Conservation (phyloP, 2,113 vertebrate genomes). For the Petrocephalus microphthalmus region DNA sequence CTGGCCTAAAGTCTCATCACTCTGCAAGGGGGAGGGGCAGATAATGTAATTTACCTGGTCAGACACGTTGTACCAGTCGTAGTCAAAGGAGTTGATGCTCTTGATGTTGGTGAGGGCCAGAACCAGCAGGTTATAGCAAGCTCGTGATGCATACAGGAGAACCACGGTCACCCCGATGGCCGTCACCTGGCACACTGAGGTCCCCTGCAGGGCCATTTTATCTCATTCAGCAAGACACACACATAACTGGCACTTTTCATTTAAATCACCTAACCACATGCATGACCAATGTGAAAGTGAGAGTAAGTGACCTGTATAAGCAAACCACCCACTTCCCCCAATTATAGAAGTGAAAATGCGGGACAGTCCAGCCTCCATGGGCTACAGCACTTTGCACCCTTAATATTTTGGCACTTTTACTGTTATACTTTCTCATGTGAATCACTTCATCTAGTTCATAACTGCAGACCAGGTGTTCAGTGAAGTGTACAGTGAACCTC, state of each 20-base stretch:
- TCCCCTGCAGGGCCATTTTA: conserved; percentile 66
- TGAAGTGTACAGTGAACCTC: background rate
- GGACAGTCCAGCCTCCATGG: background rate
- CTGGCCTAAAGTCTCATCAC: background rate
- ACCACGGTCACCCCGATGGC: conserved; percentile 80
- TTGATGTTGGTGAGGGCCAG: conserved; percentile 75
- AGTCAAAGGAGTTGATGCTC: conserved; percentile 84
- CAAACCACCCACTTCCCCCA: background rate
- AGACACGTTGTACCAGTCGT: conserved; percentile 98
- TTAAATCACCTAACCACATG: background rate
- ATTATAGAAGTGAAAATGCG: background rate
- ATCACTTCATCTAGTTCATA: too few species aligned
- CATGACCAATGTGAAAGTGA: background rate
- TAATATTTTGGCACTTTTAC: background rate
- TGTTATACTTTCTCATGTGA: background rate
- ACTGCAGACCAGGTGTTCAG: too few species aligned
- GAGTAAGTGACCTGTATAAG: background rate
- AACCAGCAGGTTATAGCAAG: conserved; percentile 92
- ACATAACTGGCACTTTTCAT: background rate
- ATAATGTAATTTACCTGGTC: conserved; percentile 71
- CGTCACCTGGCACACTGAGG: conserved; percentile 90
- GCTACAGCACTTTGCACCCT: background rate
- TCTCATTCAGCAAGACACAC: background rate
- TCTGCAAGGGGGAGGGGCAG: background rate
- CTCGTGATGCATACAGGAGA: conserved; percentile 83